These are phyloP conservation scores for Kradibia gibbosae DNA, from an alignment of 1,140 invertebrate genomes.

Conservation along the genomic window DNA sequence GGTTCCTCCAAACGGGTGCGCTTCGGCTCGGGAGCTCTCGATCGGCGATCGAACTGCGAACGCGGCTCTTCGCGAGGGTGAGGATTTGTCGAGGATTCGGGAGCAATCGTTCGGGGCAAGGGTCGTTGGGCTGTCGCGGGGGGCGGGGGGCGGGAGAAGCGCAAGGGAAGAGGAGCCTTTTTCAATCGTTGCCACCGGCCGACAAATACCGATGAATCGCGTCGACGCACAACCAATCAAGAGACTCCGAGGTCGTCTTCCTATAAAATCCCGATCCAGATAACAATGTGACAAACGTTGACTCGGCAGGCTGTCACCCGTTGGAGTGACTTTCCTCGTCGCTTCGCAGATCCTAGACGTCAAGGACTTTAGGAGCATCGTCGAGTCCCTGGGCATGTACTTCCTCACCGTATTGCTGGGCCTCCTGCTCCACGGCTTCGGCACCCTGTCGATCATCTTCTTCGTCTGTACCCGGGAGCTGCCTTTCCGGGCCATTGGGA, in stretches of 20 bases:
- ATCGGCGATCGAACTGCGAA: no score
- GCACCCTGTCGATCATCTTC: conserved; percentile 89
- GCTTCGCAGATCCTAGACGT: conserved; percentile 92
- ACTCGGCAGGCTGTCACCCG: conserved; percentile 85
- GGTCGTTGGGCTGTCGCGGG: no score
- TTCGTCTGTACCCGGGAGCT: conserved; percentile 83
- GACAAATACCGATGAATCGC: no score
- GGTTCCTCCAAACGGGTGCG: no score
- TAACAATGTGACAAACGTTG: not conserved
- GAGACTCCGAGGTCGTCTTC: not conserved
- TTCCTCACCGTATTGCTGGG: conserved; percentile 92
- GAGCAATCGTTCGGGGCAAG: no score
- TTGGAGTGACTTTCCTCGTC: conserved; percentile 93
- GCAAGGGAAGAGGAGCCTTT: no score
- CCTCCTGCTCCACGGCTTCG: conserved; percentile 90
- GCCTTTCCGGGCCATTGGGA: conserved; percentile 86
- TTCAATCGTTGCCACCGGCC: no score
- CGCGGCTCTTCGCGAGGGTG: no score
- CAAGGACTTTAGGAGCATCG: conserved; percentile 84
- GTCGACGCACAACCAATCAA: no score
- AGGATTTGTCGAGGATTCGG: no score
- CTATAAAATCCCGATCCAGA: not conserved
- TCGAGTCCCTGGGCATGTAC: conserved; percentile 91
- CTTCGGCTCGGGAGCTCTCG: no score
- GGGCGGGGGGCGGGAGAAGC: no score